Base-by-base conservation (phyloP, 2,113 vertebrate species). In the Gobius niger region DNA sequence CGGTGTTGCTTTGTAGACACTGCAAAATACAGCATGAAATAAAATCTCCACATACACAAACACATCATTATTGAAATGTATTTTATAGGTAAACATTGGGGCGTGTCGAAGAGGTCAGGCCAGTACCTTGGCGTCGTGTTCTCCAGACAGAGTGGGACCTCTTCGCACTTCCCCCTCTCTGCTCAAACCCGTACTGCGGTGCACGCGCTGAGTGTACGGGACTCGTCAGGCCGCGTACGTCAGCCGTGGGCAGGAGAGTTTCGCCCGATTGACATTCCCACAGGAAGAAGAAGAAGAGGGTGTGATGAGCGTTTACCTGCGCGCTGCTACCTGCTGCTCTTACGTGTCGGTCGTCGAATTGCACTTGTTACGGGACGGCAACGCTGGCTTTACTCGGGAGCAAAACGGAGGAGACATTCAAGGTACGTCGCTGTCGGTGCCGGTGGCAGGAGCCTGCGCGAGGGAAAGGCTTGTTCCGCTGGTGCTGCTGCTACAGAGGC, bases 241-340 rank as follows among this genome's bases (percentile, higher is more conserved):
- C 88, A 91, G 53, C 63, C 51, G 44, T 73, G 18, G 9, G 42
- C 61, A 63, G 13, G 65, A 68, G 66, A 84, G 81, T 83, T 85
- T 83, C 81, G 76, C 1, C 70, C 42, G 78, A 34, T 63, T 79
- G 85, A 83, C 85, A 79, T 75, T 89, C 80, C 87, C 54, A 24
- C 34, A 67, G 66, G 73, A 78, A 78, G 73, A 78, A 78, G 73
- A 77, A 79, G 75, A 74, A 56, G 78, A 85, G 81, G 85, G 88
- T 86, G 91, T 91, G 87, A 67, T 62, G 62, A 44, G 46, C 16
- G 42, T 70, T 75, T 89, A 92, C 90, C 90, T 91, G 89, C 47
- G 3, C 53, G 1, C 40, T 40, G 47, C 69, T 53, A 83, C 80
- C 80, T 83, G 83, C 11, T 18, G 53, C 10, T 42, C 15, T n/a